These are phyloP conservation scores for Aphidius colemani DNA, from an alignment of 2,888 invertebrate genomes.

Conservation along the genomic window DNA sequence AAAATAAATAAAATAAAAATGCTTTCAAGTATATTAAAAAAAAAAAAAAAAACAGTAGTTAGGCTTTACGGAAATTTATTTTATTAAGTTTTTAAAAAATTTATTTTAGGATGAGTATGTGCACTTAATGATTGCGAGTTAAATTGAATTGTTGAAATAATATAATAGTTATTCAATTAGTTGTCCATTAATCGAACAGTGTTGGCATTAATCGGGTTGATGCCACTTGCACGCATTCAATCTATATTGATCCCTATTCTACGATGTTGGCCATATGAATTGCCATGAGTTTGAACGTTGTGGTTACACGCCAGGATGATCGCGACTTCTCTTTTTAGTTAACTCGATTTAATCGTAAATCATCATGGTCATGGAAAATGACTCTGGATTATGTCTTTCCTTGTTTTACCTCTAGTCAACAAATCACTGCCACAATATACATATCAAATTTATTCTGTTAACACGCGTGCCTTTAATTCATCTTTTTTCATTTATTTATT, in stretches of 20 bases:
- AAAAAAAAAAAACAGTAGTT: no score
- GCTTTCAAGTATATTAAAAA: no score
- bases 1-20: no score
- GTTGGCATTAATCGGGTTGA: neutral
- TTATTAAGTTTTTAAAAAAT: no score
- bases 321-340: conserved; percentile 19
- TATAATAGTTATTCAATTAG: neutral
- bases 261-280: no score
- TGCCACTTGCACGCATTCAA: neutral
- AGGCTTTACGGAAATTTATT: no score
- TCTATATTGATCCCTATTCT: neutral
- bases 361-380: conserved; percentile 21
- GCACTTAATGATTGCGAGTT: neutral
- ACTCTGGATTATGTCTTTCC: conserved; percentile 22
- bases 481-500: neutral
- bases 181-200: neutral
- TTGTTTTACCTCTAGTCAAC: conserved; percentile 21
- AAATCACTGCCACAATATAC: conserved; percentile 19
- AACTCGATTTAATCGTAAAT: conserved; percentile 21
- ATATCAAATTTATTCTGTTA: conserved; percentile 17
- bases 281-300: neutral
- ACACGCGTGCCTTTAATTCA: conserved; percentile 9
- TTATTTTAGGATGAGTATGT: neutral
- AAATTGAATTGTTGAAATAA: neutral
- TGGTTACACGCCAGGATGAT: conserved; percentile 7